Evolutionary conservation across 2,113 vertebrate species (phyloP), one percentile per base, ranked within the genome.

Genomic region (Puma concolor): DNA sequence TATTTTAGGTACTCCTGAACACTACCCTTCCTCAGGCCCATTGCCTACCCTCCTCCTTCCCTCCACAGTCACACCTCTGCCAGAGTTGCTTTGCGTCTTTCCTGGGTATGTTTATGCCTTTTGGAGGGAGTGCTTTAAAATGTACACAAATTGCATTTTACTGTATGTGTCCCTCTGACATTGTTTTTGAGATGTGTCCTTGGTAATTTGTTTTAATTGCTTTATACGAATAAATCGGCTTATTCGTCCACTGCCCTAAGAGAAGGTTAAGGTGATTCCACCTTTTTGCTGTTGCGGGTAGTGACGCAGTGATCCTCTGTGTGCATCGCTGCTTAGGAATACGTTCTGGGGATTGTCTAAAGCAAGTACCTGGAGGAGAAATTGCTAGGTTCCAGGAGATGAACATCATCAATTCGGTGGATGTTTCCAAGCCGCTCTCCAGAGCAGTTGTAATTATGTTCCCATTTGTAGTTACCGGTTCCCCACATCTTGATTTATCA

Each of bases 1-100:
- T 33, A 10, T 36, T 90, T 94, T 31, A 79, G 36, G 15, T 60
- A 25, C 60, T 91, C 44, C 50, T 57, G 36, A 60, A n/a, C 21
- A 2, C 23, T 33, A 1, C 0, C 29, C 16, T 31, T 6, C 10
- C 16, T 5, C 52, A 1, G 17, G 2, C 33, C 64, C 4, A 0
- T n/a, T 15, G 52, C 1, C 29, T 57, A 50, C 5, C 9, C 3
- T 0, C 38, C 27, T 64, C 38, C 33, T 64, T 77, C 21, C 2
- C 7, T 63, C 29, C 79, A 6, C 33, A 48, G 21, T 82, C n/a
- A 57, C 0, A 9, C 21, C 3, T 38, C 29, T 33, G 19, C 33
- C 54, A 21, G 36, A 19, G 11, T 76, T 12, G 0, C 63, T 67
- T 1, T 27, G 19, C 38, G 85, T 79, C 52, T 44, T 38, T 41